These are phyloP conservation scores for Neocloeon triangulifer DNA, from an alignment of 1,140 invertebrate species.

Conservation along the genomic window DNA sequence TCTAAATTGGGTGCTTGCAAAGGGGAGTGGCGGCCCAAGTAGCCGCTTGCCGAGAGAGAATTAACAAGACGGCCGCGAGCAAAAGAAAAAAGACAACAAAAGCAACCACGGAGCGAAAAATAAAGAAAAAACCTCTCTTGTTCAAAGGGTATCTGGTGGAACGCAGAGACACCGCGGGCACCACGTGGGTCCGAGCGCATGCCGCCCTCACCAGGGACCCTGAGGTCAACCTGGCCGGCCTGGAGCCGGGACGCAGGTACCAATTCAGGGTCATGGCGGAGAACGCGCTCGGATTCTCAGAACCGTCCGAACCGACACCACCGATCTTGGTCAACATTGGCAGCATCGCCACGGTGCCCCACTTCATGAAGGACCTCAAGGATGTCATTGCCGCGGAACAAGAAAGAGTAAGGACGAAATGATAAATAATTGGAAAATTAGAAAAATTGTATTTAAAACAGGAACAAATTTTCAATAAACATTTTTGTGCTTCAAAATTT, in stretches of 20 bases:
- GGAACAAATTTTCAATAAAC: not conserved
- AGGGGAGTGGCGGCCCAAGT: too few species aligned
- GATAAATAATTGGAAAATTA: not conserved
- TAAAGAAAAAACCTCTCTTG: too few species aligned
- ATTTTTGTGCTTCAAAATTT: constrained; percentile 1
- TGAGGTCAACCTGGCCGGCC: constrained; percentile 47
- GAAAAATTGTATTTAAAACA: not conserved
- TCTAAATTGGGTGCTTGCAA: too few species aligned
- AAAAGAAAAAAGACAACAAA: too few species aligned
- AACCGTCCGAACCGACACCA: constrained; percentile 54
- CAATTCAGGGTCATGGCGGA: constrained; percentile 73
- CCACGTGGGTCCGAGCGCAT: constrained; percentile 49
- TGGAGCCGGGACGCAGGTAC: constrained; percentile 70
- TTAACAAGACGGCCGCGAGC: too few species aligned
- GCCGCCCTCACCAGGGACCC: constrained; percentile 39
- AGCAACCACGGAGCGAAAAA: too few species aligned
- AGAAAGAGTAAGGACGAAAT: constrained; percentile 29
- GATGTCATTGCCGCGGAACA: constrained; percentile 48
- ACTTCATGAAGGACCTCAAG: constrained; percentile 37
- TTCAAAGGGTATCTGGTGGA: constrained; percentile 44
- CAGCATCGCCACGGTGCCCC: constrained; percentile 34
- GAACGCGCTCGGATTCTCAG: constrained; percentile 60
- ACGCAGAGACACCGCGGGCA: constrained; percentile 32
- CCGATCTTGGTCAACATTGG: constrained; percentile 49
- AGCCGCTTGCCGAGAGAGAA: too few species aligned